Evolutionary conservation across 2,888 invertebrate genomes (phyloP).

Genomic region (Ectropis crepuscularia): DNA sequence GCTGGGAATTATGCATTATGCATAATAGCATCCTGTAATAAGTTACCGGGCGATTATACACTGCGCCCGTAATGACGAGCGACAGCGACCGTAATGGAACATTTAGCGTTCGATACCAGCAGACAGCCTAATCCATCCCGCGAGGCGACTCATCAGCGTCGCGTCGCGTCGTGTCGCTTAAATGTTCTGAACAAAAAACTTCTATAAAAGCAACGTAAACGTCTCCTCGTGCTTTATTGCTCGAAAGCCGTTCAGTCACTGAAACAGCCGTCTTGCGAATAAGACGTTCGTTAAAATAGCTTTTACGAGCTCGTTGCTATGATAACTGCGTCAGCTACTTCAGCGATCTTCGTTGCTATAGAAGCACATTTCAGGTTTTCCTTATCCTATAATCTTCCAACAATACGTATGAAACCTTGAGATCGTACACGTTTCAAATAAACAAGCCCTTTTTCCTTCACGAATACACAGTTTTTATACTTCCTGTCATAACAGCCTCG

Average conservation of each 20-base stretch:
- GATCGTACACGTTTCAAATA: slow-evolving; percentile 15
- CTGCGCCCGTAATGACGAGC: slow-evolving; percentile 11
- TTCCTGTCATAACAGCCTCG: slow-evolving; percentile 35
- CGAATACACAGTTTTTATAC: slow-evolving; percentile 9
- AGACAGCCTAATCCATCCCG: slow-evolving; percentile 52
- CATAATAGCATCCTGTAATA: slow-evolving; percentile 45
- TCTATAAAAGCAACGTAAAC: slow-evolving; percentile 68
- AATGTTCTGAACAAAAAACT: slow-evolving; percentile 70
- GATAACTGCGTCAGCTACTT: slow-evolving; percentile 42
- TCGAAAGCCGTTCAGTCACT: slow-evolving; percentile 67
- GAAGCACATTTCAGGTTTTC: slow-evolving; percentile 9
- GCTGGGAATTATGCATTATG: slow-evolving; percentile 50
- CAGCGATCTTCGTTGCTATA: slow-evolving; percentile 21
- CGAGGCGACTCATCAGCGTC: slow-evolving; percentile 48
- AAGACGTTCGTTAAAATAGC: slow-evolving; percentile 61
- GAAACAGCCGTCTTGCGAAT: slow-evolving; percentile 58
- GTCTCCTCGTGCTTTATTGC: slow-evolving; percentile 71
- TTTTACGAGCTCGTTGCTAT: slow-evolving; percentile 55
- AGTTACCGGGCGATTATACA: slow-evolving; percentile 21
- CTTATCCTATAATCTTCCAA: slow-evolving; percentile 5
- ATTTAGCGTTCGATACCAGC: slow-evolving; percentile 34
- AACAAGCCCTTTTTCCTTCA: slow-evolving; percentile 12
- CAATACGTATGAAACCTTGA: slow-evolving; percentile 5
- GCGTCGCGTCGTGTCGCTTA: slow-evolving; percentile 62
- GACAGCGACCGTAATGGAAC: slow-evolving; percentile 17